Base-by-base conservation (phyloP, 2,888 invertebrate species). In the Tupiocoris notatus region DNA sequence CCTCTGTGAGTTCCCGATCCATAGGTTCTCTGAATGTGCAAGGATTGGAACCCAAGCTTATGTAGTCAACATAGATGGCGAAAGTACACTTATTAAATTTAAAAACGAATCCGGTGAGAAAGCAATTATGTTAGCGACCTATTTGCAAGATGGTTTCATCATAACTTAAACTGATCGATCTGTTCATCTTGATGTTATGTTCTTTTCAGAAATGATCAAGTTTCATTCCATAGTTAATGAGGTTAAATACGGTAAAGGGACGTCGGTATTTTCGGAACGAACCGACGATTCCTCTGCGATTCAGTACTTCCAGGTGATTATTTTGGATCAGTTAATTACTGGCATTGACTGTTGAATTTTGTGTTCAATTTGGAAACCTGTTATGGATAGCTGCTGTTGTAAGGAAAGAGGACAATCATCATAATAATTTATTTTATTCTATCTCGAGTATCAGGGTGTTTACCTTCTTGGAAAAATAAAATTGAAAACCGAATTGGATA, bases 221-320 rank as follows among this genome's bases (percentile, higher is more conserved):
- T 93, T 93, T 85, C 90, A 92, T 84, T 87, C 90, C 82, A 88
- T 90, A 82, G 88, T 94, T 82, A 87, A 88, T 78, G 91, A 91
- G 84, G 88, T 91, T 74, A 91, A 90, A 84, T 89, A 89, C 81
- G 91, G 91, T 64, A 89, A 89, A 82, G 89, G 89, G 68, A 83
- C 87, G 0, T 98, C 97, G 0, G 93, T 94, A 80, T 98, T 98
- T 85, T 93, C 95, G 75, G 93, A 96, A 82, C 89, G 98, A 83
- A 99, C 98, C 22, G 98, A 99, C 84, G 96, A 98, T 84, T 95
- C 97, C 1, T 98, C 98, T 74, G 98, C 98, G 79, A 93, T 94
- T 86, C 98, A 99, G 86, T 99, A 99, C 88, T 98, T 98, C 84
- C 97, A 88, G 85, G 87, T 87, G 57, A 63, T 39, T 58, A 39